These are phyloP conservation scores for Drosophila birchii DNA, from an alignment of 2,888 invertebrate genomes.

Conservation along the genomic window DNA sequence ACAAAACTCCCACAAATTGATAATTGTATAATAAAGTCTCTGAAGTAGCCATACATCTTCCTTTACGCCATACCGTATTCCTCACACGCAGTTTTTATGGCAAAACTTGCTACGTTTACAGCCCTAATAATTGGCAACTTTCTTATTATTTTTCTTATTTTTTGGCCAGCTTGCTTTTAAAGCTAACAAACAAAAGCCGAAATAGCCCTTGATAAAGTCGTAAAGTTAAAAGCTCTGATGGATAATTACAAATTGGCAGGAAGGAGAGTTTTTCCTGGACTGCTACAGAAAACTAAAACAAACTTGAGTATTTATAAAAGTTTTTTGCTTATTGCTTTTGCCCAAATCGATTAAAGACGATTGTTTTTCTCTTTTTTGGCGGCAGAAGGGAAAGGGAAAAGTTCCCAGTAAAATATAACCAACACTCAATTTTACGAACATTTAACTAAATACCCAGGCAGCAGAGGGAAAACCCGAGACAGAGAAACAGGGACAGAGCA, in stretches of 20 bases:
- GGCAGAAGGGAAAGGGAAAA: neutral
- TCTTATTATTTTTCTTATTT: conserved; percentile 5
- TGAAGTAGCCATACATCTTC: neutral
- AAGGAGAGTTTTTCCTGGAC: conserved; percentile 15
- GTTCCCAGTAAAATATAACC: conserved; percentile 57
- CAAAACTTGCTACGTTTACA: conserved; percentile 42
- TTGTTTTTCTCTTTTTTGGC: conserved; percentile 29
- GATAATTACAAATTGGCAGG: conserved; percentile 57
- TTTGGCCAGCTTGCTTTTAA: conserved; percentile 32
- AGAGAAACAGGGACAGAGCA: conserved; percentile 1
- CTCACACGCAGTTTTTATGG: conserved; percentile 32
- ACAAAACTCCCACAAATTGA: conserved; percentile 2
- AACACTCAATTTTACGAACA: conserved; percentile 75
- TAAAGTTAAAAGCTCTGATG: conserved; percentile 60
- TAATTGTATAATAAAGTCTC: conserved; percentile 8
- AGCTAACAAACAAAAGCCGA: conserved; percentile 19
- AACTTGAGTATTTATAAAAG: conserved; percentile 71
- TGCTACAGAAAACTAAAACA: conserved; percentile 44
- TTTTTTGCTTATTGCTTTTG: conserved; percentile 67
- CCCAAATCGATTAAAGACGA: conserved; percentile 70
- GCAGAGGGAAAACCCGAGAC: neutral
- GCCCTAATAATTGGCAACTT: conserved; percentile 45
- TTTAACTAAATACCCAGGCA: conserved; percentile 73
- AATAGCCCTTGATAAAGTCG: conserved; percentile 64
- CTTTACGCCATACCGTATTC: neutral